Evolutionary conservation across 2,888 invertebrate species (phyloP), one percentile per base, ranked within the genome.

Genomic region (Metacarcinus magister): DNA sequence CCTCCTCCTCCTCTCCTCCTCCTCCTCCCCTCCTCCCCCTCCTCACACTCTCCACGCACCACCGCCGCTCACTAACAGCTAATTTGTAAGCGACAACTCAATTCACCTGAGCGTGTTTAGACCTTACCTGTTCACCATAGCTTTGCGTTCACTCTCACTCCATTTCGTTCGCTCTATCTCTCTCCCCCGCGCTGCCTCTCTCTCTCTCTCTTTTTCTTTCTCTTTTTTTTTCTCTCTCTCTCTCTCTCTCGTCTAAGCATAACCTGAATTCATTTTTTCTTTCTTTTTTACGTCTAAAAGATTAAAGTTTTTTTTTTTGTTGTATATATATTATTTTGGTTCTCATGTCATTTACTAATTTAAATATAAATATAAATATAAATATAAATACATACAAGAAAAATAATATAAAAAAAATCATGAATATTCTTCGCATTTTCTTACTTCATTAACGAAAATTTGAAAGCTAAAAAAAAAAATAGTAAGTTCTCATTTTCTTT

Each of bases 31-130:
- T 39, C 92, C 92, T 48, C 48, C 60, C 19, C 16, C 67, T 39
- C 28, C 93, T 32, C 23, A 32, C 93, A 46, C n/a, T 28, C 91
- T 82, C 94, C 94, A 94, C 94, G 46, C 94, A 94, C n/a, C 94
- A 94, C 44, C 46, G 67, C 75, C 28, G 75, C n/a, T 82, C 82
- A 82, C 23, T 46, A 94, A 94, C 94, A 44, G 94, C 43, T 94
- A 94, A 94, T 94, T 94, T 94, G 94, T 94, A 94, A 82, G 94
- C 82, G 94, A 94, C 94, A 94, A 94, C 94, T 94, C 94, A 94
- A 94, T 94, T 94, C 94, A 94, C 94, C 94, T 94, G 94, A 75
- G 94, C n/a, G 93, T 82, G 39, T 39, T 82, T 82, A 75, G 94
- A 94, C 1, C 44, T 32, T 44, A 39, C 44, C 93, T 32, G 16